Evolutionary conservation across 2,113 vertebrate genomes (phyloP).

Genomic region (Cololabis saira): DNA sequence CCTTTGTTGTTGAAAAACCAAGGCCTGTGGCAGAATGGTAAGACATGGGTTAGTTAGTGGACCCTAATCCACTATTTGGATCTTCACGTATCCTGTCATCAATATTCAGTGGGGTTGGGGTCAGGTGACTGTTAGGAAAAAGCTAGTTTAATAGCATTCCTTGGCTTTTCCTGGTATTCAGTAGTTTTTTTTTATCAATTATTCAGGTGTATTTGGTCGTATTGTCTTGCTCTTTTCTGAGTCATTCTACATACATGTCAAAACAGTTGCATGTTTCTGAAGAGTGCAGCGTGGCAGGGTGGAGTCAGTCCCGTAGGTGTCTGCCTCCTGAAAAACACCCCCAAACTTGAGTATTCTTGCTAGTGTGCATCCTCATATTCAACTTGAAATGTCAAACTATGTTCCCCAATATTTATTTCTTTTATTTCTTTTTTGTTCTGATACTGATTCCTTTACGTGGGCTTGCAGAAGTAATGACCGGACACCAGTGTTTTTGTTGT

Average conservation of each 20-base stretch:
- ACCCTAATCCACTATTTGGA: background rate
- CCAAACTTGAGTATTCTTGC: too few species aligned
- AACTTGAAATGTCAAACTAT: too few species aligned
- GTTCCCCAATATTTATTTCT: too few species aligned
- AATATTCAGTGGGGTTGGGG: background rate
- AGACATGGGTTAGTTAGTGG: background rate
- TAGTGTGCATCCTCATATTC: too few species aligned
- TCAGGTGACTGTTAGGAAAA: background rate
- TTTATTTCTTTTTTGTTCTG: too few species aligned
- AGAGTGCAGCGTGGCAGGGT: background rate
- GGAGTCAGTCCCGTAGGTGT: too few species aligned
- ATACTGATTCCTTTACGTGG: too few species aligned
- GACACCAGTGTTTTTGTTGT: too few species aligned
- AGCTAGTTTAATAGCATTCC: background rate
- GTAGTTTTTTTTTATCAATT: background rate
- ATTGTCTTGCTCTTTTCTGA: background rate
- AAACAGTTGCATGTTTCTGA: too few species aligned
- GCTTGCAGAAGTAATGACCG: too few species aligned
- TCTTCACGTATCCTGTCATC: background rate
- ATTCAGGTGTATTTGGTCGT: conserved; percentile 1
- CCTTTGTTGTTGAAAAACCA: background rate
- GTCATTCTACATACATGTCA: background rate
- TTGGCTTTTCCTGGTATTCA: background rate
- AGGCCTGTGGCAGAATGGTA: background rate
- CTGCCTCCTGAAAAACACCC: too few species aligned